These are phyloP conservation scores for Oeneis ivallda DNA, from an alignment of 2,888 invertebrate genomes.

Conservation along the genomic window DNA sequence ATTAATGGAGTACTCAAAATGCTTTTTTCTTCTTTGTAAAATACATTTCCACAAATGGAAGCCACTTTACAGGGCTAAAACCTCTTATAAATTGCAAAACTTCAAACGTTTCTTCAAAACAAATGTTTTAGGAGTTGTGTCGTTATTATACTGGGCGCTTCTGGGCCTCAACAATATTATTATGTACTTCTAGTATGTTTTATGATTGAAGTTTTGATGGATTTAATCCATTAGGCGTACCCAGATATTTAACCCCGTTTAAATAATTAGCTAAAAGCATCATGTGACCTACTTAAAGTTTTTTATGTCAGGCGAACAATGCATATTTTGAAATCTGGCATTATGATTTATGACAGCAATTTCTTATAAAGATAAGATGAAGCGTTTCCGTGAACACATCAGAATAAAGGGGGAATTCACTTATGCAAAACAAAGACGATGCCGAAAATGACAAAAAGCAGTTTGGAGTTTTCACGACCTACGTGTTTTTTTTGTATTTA, in stretches of 20 bases:
- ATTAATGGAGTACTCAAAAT: not conserved
- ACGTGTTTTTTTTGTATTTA: too few relatives aligned
- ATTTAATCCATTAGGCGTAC: conserved; percentile 10
- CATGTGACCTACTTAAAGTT: conserved; percentile 1
- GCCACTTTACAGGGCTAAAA: not conserved
- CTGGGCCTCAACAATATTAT: not conserved
- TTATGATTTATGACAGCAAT: conserved; percentile 11
- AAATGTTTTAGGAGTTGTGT: not conserved
- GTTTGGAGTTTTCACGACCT: too few relatives aligned
- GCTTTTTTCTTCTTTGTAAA: not conserved
- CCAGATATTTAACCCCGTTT: conserved; percentile 13
- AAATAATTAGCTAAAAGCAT: conserved; percentile 3
- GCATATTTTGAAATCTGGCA: conserved; percentile 11
- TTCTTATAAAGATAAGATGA: conserved; percentile 3
- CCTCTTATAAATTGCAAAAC: conserved; percentile 2
- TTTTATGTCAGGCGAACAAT: conserved; percentile 11
- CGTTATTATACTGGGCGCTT: not conserved
- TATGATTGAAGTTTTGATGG: conserved; percentile 16
- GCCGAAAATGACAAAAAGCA: too few relatives aligned
- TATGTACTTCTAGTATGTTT: not conserved
- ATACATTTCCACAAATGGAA: not conserved
- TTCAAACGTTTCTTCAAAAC: conserved; percentile 5
- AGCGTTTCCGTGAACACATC: not conserved
- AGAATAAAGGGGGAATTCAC: not conserved
- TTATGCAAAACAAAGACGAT: conserved; percentile 3